Conservation (phyloP, 2,113 vertebrate species). For the Perca fluviatilis region DNA sequence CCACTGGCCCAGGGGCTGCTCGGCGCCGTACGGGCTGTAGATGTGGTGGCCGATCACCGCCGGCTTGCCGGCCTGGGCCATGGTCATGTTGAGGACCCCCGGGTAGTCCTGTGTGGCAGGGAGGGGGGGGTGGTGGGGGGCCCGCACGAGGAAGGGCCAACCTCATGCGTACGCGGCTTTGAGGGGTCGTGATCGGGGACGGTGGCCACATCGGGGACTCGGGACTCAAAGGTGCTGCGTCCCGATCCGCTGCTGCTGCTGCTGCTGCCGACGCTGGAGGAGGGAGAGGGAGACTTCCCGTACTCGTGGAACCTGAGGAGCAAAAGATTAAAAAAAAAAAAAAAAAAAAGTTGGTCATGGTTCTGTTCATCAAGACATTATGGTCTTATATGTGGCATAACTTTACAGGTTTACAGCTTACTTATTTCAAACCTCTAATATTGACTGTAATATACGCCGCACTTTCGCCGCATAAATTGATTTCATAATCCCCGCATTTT, state of each 20-base stretch:
- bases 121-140: slow-evolving; percentile 61
- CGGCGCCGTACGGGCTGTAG: slow-evolving; percentile 84
- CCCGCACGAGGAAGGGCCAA: slow-evolving; percentile 70
- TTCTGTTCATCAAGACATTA: neutral
- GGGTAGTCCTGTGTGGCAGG: slow-evolving; percentile 86
- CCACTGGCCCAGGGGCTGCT: slow-evolving; percentile 89
- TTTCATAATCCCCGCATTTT: too few relatives aligned
- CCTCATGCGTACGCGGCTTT: slow-evolving; percentile 62
- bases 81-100: slow-evolving; percentile 85
- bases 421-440: too few relatives aligned
- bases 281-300: slow-evolving; percentile 77
- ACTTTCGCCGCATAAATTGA: too few relatives aligned
- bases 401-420: neutral
- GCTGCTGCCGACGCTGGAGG: slow-evolving; percentile 76
- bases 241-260: slow-evolving; percentile 53
- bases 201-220: slow-evolving; percentile 82
- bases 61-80: slow-evolving; percentile 82
- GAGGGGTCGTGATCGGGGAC: slow-evolving; percentile 85
- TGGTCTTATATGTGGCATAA: too few relatives aligned
- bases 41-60: slow-evolving; percentile 84
- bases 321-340: neutral
- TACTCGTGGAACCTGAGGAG: slow-evolving; percentile 73
- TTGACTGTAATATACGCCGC: too few relatives aligned
- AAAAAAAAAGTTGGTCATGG: neutral
- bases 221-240: slow-evolving; percentile 78